These are phyloP conservation scores for Glaucopsyche alexis DNA, from an alignment of 2,888 invertebrate genomes.

Conservation along the genomic window DNA sequence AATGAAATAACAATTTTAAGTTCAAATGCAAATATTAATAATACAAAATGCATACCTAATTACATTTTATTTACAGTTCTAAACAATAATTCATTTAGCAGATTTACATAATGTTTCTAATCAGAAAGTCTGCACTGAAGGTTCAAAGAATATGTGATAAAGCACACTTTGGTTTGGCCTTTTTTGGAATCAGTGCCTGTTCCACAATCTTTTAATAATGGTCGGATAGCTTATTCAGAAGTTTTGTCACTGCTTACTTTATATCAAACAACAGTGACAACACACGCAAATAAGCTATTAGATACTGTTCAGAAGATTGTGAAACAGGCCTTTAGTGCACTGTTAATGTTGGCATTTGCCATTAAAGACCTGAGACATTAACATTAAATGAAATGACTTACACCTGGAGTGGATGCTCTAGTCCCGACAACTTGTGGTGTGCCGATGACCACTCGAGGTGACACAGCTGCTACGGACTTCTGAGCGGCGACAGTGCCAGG, in stretches of 20 bases:
- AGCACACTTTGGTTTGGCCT: neutral
- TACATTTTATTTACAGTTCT: conserved; percentile 1
- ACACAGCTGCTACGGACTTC: conserved; percentile 88
- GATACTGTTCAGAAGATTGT: no score
- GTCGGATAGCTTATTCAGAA: no score
- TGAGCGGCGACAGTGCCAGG: conserved; percentile 82
- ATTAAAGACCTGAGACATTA: neutral
- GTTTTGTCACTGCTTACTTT: no score
- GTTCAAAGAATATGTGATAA: neutral
- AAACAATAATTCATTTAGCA: neutral
- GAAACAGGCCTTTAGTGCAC: neutral
- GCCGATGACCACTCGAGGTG: conserved; percentile 91
- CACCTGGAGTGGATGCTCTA: conserved; percentile 89
- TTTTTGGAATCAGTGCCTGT: neutral
- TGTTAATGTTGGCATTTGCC: neutral
- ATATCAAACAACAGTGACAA: no score
- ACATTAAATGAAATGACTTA: conserved; percentile 62
- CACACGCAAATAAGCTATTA: no score
- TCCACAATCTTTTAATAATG: no score
- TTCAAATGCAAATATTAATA: neutral
- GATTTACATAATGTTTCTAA: neutral
- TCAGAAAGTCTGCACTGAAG: neutral
- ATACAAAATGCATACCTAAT: neutral
- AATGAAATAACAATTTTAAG: neutral
- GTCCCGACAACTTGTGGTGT: conserved; percentile 90